Evolutionary conservation across 2,797 vertebrate genomes (phyloP), one percentile per base, ranked within the genome.

Genomic region (Characodon lateralis): DNA sequence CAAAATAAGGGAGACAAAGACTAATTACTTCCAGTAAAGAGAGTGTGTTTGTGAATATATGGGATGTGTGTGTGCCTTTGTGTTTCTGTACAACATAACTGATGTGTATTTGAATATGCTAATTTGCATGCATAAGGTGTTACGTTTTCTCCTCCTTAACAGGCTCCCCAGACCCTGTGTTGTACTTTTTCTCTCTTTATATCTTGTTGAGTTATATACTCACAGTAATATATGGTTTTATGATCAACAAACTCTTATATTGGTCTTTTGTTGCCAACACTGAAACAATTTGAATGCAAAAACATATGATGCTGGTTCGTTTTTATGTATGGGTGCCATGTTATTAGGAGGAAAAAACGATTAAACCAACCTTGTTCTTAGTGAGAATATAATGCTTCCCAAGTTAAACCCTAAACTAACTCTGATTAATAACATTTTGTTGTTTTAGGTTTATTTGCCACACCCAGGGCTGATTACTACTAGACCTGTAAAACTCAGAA

Each of bases 1-100:
- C 90, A 91, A 89, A 92, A 91, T 88, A 89, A 78, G 77, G 73
- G 89, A 92, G 91, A 93, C 92, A 92, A 89, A 94, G 90, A 92
- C 92, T 93, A 93, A 93, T 93, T 93, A 93, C 90, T 28, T 88
- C 86, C 85, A 86, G 78, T 59, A n/a, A 71, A 72, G 82, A 71
- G 82, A 80, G 76, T 76, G 82, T 39, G 74, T 74, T 68, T 51
- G 66, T 59, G 41, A 51, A 41, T 72, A 63, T 55, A 65, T 14
- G 24, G 71, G 9, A 9, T 41, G 22, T 78, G 79, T 70, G 71
- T 74, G 71, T 41, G 63, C 50, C 28, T 69, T 46, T 66, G 73
- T 85, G 79, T 78, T 66, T 83, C 74, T 26, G 80, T 63, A 46
- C 73, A 72, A 76, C 70, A 86, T 81, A 88, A 89, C 72, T 80